phyloP scores from a whole-genome alignment of 2,888 invertebrate genomes.

The Theodoxus fluviatilis region DNA sequence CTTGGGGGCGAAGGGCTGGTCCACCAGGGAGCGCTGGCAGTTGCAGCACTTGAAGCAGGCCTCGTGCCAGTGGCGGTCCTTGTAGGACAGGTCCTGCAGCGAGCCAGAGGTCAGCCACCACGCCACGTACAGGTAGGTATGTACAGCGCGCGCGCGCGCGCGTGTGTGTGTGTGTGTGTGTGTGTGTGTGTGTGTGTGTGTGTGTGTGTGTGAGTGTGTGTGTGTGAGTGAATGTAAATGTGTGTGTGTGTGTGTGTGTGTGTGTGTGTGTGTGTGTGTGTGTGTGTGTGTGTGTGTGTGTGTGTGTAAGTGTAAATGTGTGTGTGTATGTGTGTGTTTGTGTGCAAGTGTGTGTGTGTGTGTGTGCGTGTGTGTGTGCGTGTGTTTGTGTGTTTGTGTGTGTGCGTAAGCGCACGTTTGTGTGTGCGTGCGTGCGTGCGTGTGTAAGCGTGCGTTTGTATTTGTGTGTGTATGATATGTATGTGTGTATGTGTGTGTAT shows the following conservation, averaged over 20 bases:
- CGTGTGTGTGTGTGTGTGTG: background rate
- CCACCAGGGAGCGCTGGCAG: slow-evolving; percentile 96
- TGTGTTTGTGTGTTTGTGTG: no score
- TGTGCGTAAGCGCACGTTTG: no score
- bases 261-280: background rate
- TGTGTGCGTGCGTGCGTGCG: no score
- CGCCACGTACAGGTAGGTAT: no score
- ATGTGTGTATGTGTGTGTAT: no score
- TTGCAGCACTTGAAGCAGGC: slow-evolving; percentile 98
- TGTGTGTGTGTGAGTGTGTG: background rate
- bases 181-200: slow-evolving; percentile 11
- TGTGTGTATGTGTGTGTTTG: slow-evolving; percentile 15
- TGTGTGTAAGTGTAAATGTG: background rate
- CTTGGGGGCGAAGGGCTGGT: slow-evolving; percentile 99
- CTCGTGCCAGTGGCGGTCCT: slow-evolving; percentile 99
- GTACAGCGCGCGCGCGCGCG: no score
- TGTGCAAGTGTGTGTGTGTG: slow-evolving; percentile 5
- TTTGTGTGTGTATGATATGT: no score
- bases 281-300: background rate
- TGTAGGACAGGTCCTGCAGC: slow-evolving; percentile 96
- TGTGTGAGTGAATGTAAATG: background rate
- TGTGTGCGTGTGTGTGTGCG: background rate
- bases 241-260: slow-evolving; percentile 17
- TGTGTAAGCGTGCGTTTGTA: no score
- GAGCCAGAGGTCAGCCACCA: slow-evolving; percentile 19